These are phyloP conservation scores for Dermatophagoides farinae DNA, from an alignment of 1,140 invertebrate genomes.

Conservation along the genomic window DNA sequence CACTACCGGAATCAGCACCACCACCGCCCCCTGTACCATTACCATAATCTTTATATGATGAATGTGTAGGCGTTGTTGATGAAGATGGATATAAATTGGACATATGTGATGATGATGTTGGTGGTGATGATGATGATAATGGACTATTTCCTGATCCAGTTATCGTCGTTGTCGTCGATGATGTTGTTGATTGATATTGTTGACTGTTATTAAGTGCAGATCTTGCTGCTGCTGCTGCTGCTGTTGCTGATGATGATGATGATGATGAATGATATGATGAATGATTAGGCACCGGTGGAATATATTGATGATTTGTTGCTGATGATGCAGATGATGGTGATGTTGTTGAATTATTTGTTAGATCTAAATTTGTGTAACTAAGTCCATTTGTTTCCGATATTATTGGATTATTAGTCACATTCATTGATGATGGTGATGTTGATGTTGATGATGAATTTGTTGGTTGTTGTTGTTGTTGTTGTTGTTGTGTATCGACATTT, in stretches of 20 bases:
- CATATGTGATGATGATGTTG: no score
- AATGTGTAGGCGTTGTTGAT: no score
- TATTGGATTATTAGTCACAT: conserved; percentile 27
- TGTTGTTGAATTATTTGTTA: background rate
- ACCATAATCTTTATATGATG: no score
- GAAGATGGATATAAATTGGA: no score
- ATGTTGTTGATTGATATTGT: background rate
- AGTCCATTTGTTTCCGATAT: conserved; percentile 62
- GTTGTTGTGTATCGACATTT: background rate
- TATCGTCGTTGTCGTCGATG: background rate
- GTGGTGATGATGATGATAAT: no score
- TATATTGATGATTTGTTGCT: no score
- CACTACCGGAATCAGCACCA: no score
- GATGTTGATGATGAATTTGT: background rate
- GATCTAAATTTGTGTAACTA: conserved; percentile 68
- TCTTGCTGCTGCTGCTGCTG: no score
- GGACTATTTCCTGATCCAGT: background rate
- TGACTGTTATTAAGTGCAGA: background rate
- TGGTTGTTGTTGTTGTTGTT: no score
- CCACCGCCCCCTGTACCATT: background rate
- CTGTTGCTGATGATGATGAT: no score
- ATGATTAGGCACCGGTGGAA: no score
- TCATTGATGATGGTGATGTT: background rate
- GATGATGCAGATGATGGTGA: background rate
- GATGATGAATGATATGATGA: background rate